These are phyloP conservation scores for Eupithecia pulchellata DNA, from an alignment of 2,888 invertebrate genomes.

Conservation along the genomic window DNA sequence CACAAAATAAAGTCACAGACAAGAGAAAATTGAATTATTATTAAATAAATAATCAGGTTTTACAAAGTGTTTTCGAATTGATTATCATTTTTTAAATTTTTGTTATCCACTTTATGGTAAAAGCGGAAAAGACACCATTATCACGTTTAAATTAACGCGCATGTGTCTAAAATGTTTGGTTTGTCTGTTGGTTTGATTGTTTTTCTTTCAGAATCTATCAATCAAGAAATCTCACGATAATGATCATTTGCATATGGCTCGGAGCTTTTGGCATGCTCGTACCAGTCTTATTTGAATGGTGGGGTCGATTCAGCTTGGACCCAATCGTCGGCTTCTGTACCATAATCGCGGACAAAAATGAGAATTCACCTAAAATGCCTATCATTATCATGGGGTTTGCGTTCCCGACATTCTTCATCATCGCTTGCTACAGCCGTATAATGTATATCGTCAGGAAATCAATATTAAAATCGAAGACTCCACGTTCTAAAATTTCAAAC, in stretches of 20 bases:
- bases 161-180: no score
- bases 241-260: constrained; percentile 38
- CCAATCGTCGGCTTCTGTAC: constrained; percentile 32
- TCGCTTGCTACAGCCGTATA: constrained; percentile 36
- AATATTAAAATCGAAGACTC: constrained; percentile 7
- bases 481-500: neutral
- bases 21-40: neutral
- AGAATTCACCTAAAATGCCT: constrained; percentile 23
- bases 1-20: neutral
- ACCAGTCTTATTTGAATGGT: constrained; percentile 29
- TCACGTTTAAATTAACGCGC: no score
- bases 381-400: constrained; percentile 25
- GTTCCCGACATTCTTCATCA: constrained; percentile 23
- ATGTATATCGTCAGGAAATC: constrained; percentile 36
- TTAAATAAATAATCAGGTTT: neutral
- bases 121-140: no score
- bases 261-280: constrained; percentile 19
- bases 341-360: constrained; percentile 29
- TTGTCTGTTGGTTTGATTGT: no score
- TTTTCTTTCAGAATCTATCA: constrained; percentile 35
- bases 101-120: no score
- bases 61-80: neutral
- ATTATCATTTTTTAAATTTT: no score
- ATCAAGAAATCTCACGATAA: constrained; percentile 34
- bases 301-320: constrained; percentile 39